Evolutionary conservation across 2,797 vertebrate species (phyloP), one percentile per base, ranked within the genome.

Genomic region (Sternotherus odoratus): DNA sequence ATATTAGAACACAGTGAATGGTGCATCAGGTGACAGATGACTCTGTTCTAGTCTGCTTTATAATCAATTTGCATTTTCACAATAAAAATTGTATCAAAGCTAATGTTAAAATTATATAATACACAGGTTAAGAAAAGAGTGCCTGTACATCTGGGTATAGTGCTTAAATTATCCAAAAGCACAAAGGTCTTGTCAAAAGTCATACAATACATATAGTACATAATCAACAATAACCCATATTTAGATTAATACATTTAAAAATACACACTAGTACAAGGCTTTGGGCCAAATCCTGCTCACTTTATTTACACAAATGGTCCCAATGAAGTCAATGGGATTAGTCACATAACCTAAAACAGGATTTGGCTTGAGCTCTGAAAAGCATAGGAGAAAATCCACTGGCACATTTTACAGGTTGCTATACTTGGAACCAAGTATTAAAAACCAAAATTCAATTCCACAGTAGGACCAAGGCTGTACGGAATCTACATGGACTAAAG

Each of bases 221-320:
- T 60, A 57, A 60, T 60, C 57, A 33, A 6, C 57, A 60, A 16
- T 60, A 60, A 60, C 57, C 30, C 57, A 30, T 33, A 30, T 60
- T 60, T 60, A 60, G 57, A 60, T 33, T 33, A 60, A 60, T 60
- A 60, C 6, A 33, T 60, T 15, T 60, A 60, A 33, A 1, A 6
- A 60, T 60, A 60, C 30, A 69, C 66, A 39, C n/a, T 69, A 11
- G 66, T 69, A 28, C 39, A 75, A 17, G 77, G 49, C 48, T 82
- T 23, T 17, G 4, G 2, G 1, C 50, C 54, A 43, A 78, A 91
- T 54, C 78, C 39, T 87, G 48, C 30, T 85, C 50, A 19, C 33
- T 2, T 49, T 3, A 46, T 12, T 57, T 51, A 78, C 0, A 0
- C 28, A 79, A 85, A 1, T 1, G 2, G 49, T 51, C 26, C 82